Evolutionary conservation across 2,888 invertebrate species (phyloP).

Genomic region (Metopia argyrocephala): DNA sequence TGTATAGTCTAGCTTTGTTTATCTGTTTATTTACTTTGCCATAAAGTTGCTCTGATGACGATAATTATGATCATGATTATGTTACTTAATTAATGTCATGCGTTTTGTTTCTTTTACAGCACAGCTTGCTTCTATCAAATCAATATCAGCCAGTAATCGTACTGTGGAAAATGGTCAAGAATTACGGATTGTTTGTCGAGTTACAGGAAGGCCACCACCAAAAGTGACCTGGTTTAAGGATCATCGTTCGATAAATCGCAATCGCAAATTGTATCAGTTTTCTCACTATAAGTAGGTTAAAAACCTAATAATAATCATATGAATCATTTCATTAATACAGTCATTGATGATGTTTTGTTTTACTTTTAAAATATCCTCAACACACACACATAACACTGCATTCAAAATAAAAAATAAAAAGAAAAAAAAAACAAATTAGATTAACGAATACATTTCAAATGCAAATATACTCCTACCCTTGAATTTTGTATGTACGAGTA

Average conservation of each 20-base stretch:
- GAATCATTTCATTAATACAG: slow-evolving; percentile 50
- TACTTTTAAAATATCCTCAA: too few relatives aligned
- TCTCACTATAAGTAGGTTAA: slow-evolving; percentile 77
- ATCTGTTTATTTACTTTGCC: slow-evolving; percentile 7
- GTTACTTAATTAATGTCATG: slow-evolving; percentile 38
- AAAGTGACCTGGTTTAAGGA: slow-evolving; percentile 90
- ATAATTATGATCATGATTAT: not conserved
- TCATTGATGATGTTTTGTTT: slow-evolving; percentile 46
- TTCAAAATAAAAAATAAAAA: too few relatives aligned
- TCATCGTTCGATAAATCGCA: slow-evolving; percentile 81
- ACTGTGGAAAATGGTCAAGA: slow-evolving; percentile 79
- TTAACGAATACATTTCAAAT: slow-evolving; percentile 1
- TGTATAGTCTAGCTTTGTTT: not conserved
- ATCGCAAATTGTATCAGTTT: slow-evolving; percentile 77
- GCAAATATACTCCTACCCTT: not conserved
- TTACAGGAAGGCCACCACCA: slow-evolving; percentile 88
- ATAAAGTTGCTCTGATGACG: not conserved
- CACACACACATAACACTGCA: too few relatives aligned
- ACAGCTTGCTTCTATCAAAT: slow-evolving; percentile 78
- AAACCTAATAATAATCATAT: slow-evolving; percentile 40
- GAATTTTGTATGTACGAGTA: slow-evolving; percentile 3
- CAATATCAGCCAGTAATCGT: slow-evolving; percentile 73
- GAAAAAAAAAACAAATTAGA: not conserved
- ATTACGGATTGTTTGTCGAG: slow-evolving; percentile 86
- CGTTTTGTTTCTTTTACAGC: slow-evolving; percentile 74